Evolutionary conservation across 1,140 invertebrate species (phyloP).

Genomic region (Cherax quadricarinatus): DNA sequence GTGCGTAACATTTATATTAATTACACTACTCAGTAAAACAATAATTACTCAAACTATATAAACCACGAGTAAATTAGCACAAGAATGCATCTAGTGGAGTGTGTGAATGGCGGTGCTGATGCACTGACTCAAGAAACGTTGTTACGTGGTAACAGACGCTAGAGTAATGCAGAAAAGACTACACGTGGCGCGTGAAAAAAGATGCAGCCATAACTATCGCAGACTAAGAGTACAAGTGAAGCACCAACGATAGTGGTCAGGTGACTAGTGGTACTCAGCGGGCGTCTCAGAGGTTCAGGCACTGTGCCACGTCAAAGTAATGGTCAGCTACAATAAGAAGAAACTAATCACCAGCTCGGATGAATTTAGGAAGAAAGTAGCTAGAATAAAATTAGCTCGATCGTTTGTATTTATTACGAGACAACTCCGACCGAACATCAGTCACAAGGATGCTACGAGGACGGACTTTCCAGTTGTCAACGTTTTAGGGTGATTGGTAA

Average conservation of each 20-base stretch:
- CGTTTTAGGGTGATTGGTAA: not conserved
- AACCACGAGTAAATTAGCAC: too few relatives aligned
- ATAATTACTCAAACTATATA: too few relatives aligned
- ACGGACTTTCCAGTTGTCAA: not conserved
- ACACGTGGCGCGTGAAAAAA: not conserved
- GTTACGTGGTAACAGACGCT: not conserved
- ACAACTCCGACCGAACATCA: not conserved
- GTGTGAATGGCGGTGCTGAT: not conserved
- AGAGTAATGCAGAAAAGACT: not conserved
- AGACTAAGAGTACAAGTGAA: not conserved
- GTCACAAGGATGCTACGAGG: not conserved
- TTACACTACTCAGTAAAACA: too few relatives aligned
- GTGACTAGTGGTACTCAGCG: not conserved
- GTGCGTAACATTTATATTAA: too few relatives aligned
- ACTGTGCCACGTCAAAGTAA: not conserved
- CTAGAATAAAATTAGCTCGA: not conserved
- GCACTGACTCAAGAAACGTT: not conserved
- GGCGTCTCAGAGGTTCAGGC: not conserved
- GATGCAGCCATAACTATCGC: not conserved
- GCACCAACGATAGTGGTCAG: not conserved
- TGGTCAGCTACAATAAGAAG: not conserved
- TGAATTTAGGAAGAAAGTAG: not conserved
- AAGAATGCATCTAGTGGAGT: not conserved
- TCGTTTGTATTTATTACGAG: not conserved
- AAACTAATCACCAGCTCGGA: not conserved